Evolutionary conservation across 2,888 invertebrate genomes (phyloP).

Genomic region (Heterodera filipjevi): DNA sequence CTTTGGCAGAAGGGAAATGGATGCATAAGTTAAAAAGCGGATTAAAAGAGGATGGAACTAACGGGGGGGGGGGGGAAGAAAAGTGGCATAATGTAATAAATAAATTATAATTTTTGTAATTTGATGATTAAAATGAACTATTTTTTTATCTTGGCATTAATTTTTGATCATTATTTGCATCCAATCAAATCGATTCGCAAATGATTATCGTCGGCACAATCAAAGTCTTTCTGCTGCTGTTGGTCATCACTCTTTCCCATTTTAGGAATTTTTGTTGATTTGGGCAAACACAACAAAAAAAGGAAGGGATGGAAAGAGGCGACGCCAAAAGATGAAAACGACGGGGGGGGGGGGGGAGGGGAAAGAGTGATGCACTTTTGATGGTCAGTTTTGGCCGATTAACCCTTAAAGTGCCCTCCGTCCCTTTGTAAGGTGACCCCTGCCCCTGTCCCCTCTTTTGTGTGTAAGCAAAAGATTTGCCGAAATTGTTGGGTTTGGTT

Average conservation of each 20-base stretch:
- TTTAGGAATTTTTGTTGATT: conserved; percentile 3
- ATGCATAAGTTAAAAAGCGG: not conserved
- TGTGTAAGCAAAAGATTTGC: not conserved
- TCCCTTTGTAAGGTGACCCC: conserved; percentile 4
- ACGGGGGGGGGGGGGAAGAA: not conserved
- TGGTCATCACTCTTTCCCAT: too few relatives aligned
- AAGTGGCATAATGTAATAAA: not conserved
- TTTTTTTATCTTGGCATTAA: not conserved
- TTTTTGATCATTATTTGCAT: not conserved
- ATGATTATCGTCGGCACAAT: not conserved
- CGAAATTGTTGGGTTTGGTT: conserved; percentile 3
- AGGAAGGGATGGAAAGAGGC: not conserved
- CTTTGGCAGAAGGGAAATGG: not conserved
- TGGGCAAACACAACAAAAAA: not conserved
- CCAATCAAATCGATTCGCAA: not conserved
- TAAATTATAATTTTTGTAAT: not conserved
- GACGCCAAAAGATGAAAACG: not conserved
- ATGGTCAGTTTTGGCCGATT: conserved; percentile 6
- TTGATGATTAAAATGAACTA: not conserved
- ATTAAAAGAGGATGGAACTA: not conserved
- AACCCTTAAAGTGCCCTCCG: conserved; percentile 2
- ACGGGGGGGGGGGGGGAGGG: not conserved
- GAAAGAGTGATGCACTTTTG: not conserved
- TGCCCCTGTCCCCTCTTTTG: not conserved
- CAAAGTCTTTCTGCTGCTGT: not conserved